These are phyloP conservation scores for Palythoa grandiflora DNA, from an alignment of 92 coral and sea anemone species.

Conservation along the genomic window DNA sequence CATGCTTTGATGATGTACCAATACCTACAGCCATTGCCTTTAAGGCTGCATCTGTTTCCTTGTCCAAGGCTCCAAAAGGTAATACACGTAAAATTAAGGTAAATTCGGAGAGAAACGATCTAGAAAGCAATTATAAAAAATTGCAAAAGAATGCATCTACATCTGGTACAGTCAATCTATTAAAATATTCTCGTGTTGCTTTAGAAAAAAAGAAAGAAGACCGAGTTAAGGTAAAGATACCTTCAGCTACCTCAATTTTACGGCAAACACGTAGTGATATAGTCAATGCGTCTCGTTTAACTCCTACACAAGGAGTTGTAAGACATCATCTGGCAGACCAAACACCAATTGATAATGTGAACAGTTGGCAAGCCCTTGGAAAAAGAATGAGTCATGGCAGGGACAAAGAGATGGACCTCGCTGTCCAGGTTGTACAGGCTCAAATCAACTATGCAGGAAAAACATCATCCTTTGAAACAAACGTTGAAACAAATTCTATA, in stretches of 20 bases:
- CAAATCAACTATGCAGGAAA: conserved; percentile 50
- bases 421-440: conserved; percentile 69
- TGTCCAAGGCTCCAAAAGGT: not conserved
- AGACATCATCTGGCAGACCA: not conserved
- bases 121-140: not conserved
- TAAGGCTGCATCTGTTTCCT: not conserved
- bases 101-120: not conserved
- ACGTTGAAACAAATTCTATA: conserved; percentile 64
- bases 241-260: not conserved
- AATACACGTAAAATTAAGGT: not conserved
- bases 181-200: conserved; percentile 6
- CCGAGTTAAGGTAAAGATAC: not conserved
- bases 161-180: not conserved
- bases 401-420: conserved; percentile 81
- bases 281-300: not conserved
- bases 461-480: conserved; percentile 41
- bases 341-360: conserved; percentile 8
- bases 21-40: not conserved
- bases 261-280: not conserved
- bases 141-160: not conserved
- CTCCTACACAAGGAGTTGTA: not conserved
- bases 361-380: conserved; percentile 62
- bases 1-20: conserved; percentile 36
- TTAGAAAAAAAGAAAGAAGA: not conserved
- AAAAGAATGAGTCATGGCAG: conserved; percentile 76